phyloP scores from a whole-genome alignment of 2,113 vertebrate genomes.

The Neotragus pygmaeus region DNA sequence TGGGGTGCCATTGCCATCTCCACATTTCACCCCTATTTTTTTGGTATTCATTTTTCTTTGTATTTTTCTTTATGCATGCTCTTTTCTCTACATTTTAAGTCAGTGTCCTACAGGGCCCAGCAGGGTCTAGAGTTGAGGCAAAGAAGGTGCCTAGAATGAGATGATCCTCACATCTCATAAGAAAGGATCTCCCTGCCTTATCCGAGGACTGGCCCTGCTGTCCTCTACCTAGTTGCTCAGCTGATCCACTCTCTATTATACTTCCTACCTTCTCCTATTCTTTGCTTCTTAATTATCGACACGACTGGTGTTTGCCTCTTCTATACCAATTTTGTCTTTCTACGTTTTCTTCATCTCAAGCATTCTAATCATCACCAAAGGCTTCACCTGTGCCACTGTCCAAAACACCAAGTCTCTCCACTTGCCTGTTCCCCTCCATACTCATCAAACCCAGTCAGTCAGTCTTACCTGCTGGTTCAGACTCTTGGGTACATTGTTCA shows the following conservation, averaged over 20 bases:
- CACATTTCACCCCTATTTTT: not conserved
- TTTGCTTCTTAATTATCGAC: not conserved
- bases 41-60: not conserved
- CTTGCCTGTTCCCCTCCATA: not conserved
- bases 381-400: not conserved
- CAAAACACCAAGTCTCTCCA: too few species aligned
- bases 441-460: not conserved
- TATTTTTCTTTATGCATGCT: not conserved
- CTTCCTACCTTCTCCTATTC: not conserved
- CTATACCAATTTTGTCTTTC: not conserved
- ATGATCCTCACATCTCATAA: not conserved
- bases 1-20: too few species aligned
- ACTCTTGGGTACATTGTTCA: rapidly evolving
- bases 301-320: not conserved
- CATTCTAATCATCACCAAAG: not conserved
- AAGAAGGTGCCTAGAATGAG: not conserved
- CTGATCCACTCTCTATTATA: not conserved
- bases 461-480: not conserved
- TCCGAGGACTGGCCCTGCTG: too few species aligned
- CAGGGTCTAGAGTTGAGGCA: not conserved
- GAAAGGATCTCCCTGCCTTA: not conserved
- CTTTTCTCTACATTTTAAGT: not conserved
- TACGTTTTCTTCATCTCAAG: not conserved
- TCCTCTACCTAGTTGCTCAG: not conserved
- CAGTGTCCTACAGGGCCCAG: not conserved